Conservation (phyloP, 2,113 vertebrate genomes). For the Thunnus thynnus region DNA sequence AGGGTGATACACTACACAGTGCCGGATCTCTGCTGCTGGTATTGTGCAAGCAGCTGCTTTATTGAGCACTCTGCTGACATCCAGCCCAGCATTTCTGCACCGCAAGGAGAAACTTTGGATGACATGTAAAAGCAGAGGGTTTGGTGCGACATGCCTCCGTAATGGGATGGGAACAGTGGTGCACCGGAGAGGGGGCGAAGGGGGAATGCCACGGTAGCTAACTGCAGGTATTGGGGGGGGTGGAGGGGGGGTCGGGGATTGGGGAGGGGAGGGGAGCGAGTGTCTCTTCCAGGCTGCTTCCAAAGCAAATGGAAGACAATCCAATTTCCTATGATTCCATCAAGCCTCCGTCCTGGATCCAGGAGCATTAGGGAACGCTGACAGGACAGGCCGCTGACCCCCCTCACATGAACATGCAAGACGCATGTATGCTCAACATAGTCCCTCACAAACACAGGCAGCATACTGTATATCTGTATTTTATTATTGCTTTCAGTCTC, state of each 20-base stretch:
- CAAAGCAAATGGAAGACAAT: conserved; percentile 98
- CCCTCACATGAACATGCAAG: conserved; percentile 83
- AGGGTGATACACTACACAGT: conserved; percentile 67
- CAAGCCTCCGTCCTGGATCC: conserved; percentile 88
- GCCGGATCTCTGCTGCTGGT: conserved; percentile 55
- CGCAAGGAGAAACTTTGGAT: conserved; percentile 90
- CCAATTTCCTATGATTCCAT: conserved; percentile 99
- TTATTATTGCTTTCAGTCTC: neutral
- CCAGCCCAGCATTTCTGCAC: conserved; percentile 84
- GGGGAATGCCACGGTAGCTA: conserved; percentile 17
- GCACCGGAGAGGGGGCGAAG: conserved; percentile 27
- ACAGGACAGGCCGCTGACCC: conserved; percentile 89
- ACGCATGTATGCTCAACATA: conserved; percentile 50
- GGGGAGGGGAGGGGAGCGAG: conserved; percentile 7
- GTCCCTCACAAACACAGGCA: conserved; percentile 16
- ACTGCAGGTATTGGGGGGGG: conserved; percentile 56
- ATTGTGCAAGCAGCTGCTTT: conserved; percentile 73
- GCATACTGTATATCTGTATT: neutral
- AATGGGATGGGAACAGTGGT: conserved; percentile 93
- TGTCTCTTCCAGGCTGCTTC: conserved; percentile 87
- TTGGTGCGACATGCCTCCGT: conserved; percentile 88
- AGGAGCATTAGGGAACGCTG: conserved; percentile 91
- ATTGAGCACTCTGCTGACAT: conserved; percentile 78
- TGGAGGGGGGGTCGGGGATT: conserved; percentile 21
- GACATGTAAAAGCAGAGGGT: conserved; percentile 92